Evolutionary conservation across 2,113 vertebrate genomes (phyloP), one percentile per base, ranked within the genome.

Genomic region (Phaethornis superciliosus): DNA sequence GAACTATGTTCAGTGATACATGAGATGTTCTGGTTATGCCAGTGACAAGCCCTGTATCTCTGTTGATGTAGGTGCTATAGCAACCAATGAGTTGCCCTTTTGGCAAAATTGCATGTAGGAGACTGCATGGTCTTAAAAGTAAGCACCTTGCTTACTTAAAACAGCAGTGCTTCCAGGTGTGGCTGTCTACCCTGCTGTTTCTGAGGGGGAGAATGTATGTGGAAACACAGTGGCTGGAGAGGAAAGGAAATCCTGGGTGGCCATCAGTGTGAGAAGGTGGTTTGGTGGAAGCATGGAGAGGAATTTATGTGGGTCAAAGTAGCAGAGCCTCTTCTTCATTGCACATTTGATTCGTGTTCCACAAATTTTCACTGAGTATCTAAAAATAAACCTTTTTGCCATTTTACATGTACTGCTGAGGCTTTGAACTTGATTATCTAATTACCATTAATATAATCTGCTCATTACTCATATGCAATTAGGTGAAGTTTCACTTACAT

Each of bases 401-500:
- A 32, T 91, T 89, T 84, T 63, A 22, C 30, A 4, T 79, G 67
- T 4, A 0, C 35, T 85, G 80, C 87, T 90, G 59, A 79, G 58
- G 52, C 76, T 97, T 96, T 93, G 85, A 94, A 88, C 60, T 84
- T 84, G 20, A 54, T 86, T 95, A 33, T 90, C 82, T 91, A 88
- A 96, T 93, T 95, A 81, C 49, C n/a, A 11, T 59, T 32, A 86
- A 62, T 89, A 77, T 75, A 76, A 92, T 79, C 71, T 79, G 27
- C 54, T 91, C 35, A 44, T 94, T 92, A 81, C 27, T 8, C 55
- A n/a, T 78, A 68, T 82, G 64, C 44, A 85, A 42, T 78, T 95
- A 42, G 0, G 2, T 90, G 64, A 91, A 75, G 37, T 93, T 92
- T 85, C 56, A 24, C 14, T 79, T 81, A n/a, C 0, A 1, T 68